Percentiles rank a stretch among this genome's conserved stretches.
These are phyloP conservation scores for human DNA, from an alignment of 2,113 vertebrate species.

Conservation along the genomic window GRCh38 chr14:20511501-20512000, in stretches of 20 bases:
- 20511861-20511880: background rate
- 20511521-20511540: background rate
- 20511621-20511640: background rate
- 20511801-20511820: background rate
- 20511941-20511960: background rate
- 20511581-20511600: background rate
- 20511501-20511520: background rate
- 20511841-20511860: background rate
- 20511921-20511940: background rate
- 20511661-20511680: fast-evolving
- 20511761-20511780: background rate
- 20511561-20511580: background rate
- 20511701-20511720: too few species aligned
- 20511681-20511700: background rate
- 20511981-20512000: background rate
- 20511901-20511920: background rate
- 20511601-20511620: background rate
- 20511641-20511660: background rate
- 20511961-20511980: too few species aligned
- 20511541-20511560: background rate
- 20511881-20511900: background rate
- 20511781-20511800: background rate
- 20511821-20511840: background rate
- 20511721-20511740: background rate
- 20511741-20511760: background rate